phyloP scores from a whole-genome alignment of 2,113 vertebrate genomes.

The Rhea americana region DNA sequence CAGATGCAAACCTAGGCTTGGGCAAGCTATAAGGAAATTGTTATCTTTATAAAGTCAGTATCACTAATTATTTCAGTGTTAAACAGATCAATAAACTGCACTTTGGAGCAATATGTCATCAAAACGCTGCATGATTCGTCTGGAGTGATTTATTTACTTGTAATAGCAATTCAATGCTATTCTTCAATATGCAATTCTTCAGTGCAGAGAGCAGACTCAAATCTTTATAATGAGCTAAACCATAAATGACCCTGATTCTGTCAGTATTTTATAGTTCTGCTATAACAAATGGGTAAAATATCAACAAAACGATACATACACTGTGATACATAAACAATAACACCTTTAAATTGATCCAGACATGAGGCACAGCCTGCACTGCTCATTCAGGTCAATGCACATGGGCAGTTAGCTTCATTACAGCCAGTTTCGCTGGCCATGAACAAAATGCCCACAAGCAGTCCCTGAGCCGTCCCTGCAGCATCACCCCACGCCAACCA shows the following conservation, averaged over 20 bases:
- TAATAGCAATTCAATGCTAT: neutral
- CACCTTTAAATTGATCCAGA: neutral
- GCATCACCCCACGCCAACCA: neutral
- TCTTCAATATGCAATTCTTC: neutral
- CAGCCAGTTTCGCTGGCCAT: neutral
- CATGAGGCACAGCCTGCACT: neutral
- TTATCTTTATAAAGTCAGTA: neutral
- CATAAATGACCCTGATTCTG: neutral
- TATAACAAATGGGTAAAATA: neutral
- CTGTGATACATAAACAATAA: neutral
- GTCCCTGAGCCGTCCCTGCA: neutral
- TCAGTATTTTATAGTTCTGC: neutral
- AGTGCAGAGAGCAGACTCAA: neutral
- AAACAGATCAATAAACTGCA: neutral
- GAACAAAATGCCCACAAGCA: neutral
- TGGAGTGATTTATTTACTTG: neutral
- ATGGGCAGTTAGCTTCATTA: neutral
- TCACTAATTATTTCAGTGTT: neutral
- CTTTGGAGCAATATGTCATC: neutral
- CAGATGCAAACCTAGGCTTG: neutral
- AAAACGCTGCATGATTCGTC: neutral
- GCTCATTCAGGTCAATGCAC: neutral
- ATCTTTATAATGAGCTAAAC: neutral
- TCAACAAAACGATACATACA: neutral
- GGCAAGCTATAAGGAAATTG: neutral